These are phyloP conservation scores for Coturnix japonica DNA, from an alignment of 2,113 vertebrate species.

Conservation along the genomic window DNA sequence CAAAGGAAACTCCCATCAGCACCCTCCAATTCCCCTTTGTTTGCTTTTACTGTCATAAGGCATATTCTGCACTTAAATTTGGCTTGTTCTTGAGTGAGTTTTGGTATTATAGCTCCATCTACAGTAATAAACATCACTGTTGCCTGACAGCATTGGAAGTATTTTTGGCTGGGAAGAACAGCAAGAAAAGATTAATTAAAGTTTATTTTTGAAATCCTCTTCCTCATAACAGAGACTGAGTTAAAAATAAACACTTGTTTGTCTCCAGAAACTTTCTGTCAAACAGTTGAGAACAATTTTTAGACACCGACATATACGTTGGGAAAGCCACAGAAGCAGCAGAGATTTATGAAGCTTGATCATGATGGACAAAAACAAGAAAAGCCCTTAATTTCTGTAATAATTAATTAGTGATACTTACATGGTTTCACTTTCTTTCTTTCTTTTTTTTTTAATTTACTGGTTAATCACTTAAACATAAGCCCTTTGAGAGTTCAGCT, in stretches of 20 bases:
- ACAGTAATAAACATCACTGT: not conserved
- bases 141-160: not conserved
- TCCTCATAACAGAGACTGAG: not conserved
- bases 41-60: not conserved
- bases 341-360: not conserved
- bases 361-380: not conserved
- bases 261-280: not conserved
- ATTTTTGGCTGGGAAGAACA: not conserved
- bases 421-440: conserved; percentile 9
- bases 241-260: not conserved
- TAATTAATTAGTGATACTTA: not conserved
- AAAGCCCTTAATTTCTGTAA: not conserved
- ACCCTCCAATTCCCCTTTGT: not conserved
- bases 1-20: not conserved
- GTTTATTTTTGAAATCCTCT: not conserved
- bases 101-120: not conserved
- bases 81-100: not conserved
- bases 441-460: conserved; percentile 4
- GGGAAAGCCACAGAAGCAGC: not conserved
- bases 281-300: conserved; percentile 1
- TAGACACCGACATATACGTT: not conserved
- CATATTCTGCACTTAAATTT: not conserved
- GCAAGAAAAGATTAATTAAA: not conserved
- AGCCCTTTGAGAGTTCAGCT: not conserved
- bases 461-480: conserved; percentile 19